Percentiles rank a stretch among this genome's conserved stretches.
Conservation (phyloP, 1,140 invertebrate species). For the Parasteatoda tepidariorum region DNA sequence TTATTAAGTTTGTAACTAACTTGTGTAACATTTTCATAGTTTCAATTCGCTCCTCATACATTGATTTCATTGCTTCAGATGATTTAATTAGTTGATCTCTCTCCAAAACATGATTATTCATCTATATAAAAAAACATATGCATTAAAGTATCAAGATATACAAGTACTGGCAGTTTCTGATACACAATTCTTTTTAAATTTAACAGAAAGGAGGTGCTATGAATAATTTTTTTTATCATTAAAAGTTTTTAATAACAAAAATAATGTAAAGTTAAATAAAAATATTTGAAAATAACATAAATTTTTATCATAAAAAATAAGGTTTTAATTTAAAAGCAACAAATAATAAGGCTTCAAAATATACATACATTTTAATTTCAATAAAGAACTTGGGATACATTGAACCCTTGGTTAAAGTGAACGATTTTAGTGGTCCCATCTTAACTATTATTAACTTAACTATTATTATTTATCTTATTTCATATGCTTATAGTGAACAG, state of each 20-base stretch:
- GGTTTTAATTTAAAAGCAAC: too few relatives aligned
- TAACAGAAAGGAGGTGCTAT: not conserved
- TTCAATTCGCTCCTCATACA: constrained; percentile 46
- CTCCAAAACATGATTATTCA: constrained; percentile 29
- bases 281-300: not conserved
- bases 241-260: not conserved
- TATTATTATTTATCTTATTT: too few relatives aligned
- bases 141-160: not conserved
- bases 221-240: not conserved
- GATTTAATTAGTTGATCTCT: constrained; percentile 34
- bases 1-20: too few relatives aligned
- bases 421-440: too few relatives aligned
- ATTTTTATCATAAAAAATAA: not conserved
- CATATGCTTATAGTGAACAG: too few relatives aligned
- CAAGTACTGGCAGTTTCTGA: not conserved
- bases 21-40: constrained; percentile 12
- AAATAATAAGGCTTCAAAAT: too few relatives aligned
- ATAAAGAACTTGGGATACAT: too few relatives aligned
- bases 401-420: too few relatives aligned
- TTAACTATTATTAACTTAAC: too few relatives aligned
- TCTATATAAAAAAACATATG: not conserved
- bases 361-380: too few relatives aligned
- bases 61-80: constrained; percentile 22
- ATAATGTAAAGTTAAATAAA: not conserved
- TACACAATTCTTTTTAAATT: not conserved